Base-by-base conservation (phyloP, 2,797 vertebrate genomes). In the Eurystomus glaucurus region DNA sequence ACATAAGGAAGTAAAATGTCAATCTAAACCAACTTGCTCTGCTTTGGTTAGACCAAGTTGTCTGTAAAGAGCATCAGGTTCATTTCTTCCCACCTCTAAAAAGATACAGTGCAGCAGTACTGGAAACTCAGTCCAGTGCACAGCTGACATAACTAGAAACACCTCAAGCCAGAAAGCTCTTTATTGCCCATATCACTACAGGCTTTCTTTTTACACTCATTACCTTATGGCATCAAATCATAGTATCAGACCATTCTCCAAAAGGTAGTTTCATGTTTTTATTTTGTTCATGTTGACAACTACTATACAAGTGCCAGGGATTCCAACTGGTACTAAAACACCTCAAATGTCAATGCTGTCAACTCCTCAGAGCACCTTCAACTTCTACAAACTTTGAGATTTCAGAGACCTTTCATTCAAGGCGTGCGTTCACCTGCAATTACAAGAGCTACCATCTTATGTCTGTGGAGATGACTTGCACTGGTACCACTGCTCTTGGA, bases 41-140 rank as follows among this genome's bases (percentile, higher is more conserved):
- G n/a, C 48, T 91, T 83, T 80, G n/a, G 16, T 83, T 85, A 79
- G 31, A 74, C 28, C 11, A 96, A 74, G 39, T 2, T 69, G 14
- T 33, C 54, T 35, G 18, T 51, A 20, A 66, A 43, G 21, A 62
- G 2, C 72, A 68, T 11, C 35, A 23, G 17, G 86, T 78, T 14
- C 11, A 26, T 75, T 51, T 78, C 28, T n/a, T 41, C 39, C 11
- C 29, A 91, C 41, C 26, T 19, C 14, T 51, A 58, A 60, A 74
- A 80, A 70, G 28, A 21, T 10, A 54, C 5, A 31, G 14, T 9
- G 28, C 17, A 76, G 37, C 17, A 61, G 23, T 21, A 58, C 13
- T 23, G 7, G 37, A 84, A 76, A 50, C 14, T 15, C 29, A 72
- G 74, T 26, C 35, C 52, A 61, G 37, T 12, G 28, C 15, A 80